These are phyloP conservation scores for Carcina quercana DNA, from an alignment of 2,888 invertebrate species.

Conservation along the genomic window DNA sequence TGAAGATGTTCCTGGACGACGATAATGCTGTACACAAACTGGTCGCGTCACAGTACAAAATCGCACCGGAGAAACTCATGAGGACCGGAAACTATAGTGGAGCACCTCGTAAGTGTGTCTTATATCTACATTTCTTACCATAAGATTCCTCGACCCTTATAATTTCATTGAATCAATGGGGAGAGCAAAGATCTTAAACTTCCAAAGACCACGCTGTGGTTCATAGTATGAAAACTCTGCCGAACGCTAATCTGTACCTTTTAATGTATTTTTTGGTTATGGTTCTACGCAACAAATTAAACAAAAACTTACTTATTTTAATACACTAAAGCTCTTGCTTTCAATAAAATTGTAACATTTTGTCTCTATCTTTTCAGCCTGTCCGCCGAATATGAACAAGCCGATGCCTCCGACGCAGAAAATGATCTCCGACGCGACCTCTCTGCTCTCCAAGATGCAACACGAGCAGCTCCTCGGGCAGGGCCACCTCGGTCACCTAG, in stretches of 20 bases:
- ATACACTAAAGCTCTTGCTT: no score
- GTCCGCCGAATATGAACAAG: conserved; percentile 79
- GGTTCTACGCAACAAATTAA: no score
- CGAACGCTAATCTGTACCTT: no score
- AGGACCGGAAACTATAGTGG: conserved; percentile 95
- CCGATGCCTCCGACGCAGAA: conserved; percentile 87
- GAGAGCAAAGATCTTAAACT: no score
- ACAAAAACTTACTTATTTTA: no score
- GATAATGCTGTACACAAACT: conserved; percentile 96
- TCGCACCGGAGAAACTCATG: conserved; percentile 98
- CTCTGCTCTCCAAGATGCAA: conserved; percentile 80
- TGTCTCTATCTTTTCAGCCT: conserved; percentile 59
- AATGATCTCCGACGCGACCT: conserved; percentile 82
- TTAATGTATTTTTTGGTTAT: no score
- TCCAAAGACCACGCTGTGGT: no score
- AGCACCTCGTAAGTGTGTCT: conserved; percentile 83
- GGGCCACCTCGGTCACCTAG: conserved; percentile 68
- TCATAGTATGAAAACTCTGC: no score
- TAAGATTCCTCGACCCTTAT: not conserved
- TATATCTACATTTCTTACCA: not conserved
- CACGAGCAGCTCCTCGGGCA: conserved; percentile 78
- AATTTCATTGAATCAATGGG: no score
- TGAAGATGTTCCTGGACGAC: conserved; percentile 98
- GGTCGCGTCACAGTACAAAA: conserved; percentile 98
- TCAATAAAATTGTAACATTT: conserved; percentile 24